Evolutionary conservation across 2,113 vertebrate species (phyloP).

Genomic region (Megaleporinus macrocephalus): DNA sequence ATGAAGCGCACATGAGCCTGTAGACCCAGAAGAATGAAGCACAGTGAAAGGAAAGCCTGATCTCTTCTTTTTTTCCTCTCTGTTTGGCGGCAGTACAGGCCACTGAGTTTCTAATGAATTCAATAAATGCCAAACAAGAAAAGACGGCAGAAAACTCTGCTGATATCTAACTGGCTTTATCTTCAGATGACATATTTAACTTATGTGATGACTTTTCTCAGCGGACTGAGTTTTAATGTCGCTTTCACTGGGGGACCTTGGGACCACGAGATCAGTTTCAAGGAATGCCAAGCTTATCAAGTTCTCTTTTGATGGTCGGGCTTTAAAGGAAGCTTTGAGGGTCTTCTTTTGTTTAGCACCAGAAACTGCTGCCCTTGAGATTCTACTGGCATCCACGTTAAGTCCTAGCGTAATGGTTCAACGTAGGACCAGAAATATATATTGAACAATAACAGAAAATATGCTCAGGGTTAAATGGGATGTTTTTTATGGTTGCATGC

Average conservation of each 20-base stretch:
- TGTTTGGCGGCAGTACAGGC: background rate
- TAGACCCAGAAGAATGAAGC: background rate
- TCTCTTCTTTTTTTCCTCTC: constrained; percentile 8
- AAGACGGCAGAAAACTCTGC: background rate
- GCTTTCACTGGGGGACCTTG: background rate
- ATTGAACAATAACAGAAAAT: too few species aligned
- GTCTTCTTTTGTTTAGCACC: too few species aligned
- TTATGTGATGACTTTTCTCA: background rate
- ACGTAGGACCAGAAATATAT: too few species aligned
- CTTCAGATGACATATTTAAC: background rate
- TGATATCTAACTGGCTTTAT: background rate
- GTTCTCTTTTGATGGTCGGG: too few species aligned
- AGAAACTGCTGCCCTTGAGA: too few species aligned
- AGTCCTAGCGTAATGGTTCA: too few species aligned
- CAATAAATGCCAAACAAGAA: background rate
- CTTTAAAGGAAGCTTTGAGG: too few species aligned
- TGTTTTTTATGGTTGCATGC: too few species aligned
- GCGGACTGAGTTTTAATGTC: background rate
- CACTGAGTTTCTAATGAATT: constrained; percentile 14
- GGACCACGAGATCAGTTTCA: background rate
- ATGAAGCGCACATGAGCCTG: background rate
- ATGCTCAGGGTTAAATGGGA: too few species aligned
- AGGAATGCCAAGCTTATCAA: too few species aligned
- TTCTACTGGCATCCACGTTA: too few species aligned
- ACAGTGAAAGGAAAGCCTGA: constrained; percentile 3